Evolutionary conservation across 2,888 invertebrate genomes (phyloP), one percentile per base, ranked within the genome.

Genomic region (Philopedon plagiatum): DNA sequence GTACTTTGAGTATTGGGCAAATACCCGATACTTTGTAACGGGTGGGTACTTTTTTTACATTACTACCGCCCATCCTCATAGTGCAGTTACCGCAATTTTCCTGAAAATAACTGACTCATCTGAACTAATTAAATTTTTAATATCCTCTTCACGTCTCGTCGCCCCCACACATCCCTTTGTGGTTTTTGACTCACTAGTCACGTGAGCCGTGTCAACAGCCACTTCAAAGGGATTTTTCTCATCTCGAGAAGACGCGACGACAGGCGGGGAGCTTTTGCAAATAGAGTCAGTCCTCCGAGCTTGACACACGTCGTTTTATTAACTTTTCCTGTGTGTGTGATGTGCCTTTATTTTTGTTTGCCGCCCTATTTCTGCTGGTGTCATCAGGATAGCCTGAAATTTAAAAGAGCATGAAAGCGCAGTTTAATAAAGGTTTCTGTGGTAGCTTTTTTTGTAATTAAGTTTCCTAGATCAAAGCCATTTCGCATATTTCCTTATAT

Each of bases 121-220:
- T 1, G 15, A 23, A 15, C 58, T 34, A 58, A 67, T 67, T 67
- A 60, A 21, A 26, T 37, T 56, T 34, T 34, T 46, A 67, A 67
- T 67, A 64, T 64, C 54, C 39, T 19, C 41, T 66, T 41, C n/a
- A 41, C 44, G 46, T 23, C 32, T 34, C 58, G 8, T 34, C 58
- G 8, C 37, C 37, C 21, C 26, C 60, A 54, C 29, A 54, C 18
- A 18, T 54, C 39, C 75, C 73, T 78, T 79, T 81, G 82, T 78
- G 82, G 83, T 82, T 81, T 81, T 82, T 81, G 81, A 81, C 80
- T 82, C 79, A 79, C 76, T 78, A 76, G 74, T 72, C 83, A 83
- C 83, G 83, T 80, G 83, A 76, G 79, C 76, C 79, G 77, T 81
- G 83, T 83, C 82, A 82, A 82, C 81, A 70, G 71, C 74, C 78